phyloP scores from a whole-genome alignment of 2,113 vertebrate genomes.

The Nycticorax nycticorax region DNA sequence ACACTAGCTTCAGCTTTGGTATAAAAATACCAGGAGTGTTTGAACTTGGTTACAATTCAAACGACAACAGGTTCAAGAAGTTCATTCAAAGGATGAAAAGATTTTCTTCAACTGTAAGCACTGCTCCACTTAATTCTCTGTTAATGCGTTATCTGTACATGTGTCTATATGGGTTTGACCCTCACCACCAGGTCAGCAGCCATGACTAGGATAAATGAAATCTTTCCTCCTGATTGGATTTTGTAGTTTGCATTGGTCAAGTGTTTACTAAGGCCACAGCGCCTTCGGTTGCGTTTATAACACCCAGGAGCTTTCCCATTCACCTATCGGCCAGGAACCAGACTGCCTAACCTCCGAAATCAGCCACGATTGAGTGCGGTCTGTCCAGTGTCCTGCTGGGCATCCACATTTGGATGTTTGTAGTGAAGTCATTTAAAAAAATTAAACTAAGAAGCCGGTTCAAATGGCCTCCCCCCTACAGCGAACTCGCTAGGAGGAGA shows the following conservation, averaged over 20 bases:
- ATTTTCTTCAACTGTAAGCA: conserved; percentile 82
- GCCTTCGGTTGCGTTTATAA: neutral
- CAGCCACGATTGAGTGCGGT: neutral
- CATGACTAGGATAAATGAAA: neutral
- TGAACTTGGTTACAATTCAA: conserved; percentile 73
- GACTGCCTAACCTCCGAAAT: neutral
- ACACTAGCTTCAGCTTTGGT: conserved; percentile 66
- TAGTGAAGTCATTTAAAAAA: neutral
- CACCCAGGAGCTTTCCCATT: neutral
- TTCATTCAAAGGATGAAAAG: conserved; percentile 75
- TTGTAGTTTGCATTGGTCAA: neutral
- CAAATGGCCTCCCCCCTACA: neutral
- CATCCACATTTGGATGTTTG: neutral
- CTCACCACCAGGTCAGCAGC: neutral
- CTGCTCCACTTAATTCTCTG: neutral
- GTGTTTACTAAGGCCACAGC: neutral
- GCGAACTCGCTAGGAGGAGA: neutral
- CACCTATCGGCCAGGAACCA: neutral
- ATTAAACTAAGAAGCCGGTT: neutral
- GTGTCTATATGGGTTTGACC: neutral
- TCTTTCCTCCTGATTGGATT: neutral
- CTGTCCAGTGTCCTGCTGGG: neutral
- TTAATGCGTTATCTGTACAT: rapidly evolving
- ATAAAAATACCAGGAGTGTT: conserved; percentile 60
- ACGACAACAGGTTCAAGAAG: conserved; percentile 69